Conservation (phyloP, 2,113 vertebrate species). For the Tachuris rubrigastra region DNA sequence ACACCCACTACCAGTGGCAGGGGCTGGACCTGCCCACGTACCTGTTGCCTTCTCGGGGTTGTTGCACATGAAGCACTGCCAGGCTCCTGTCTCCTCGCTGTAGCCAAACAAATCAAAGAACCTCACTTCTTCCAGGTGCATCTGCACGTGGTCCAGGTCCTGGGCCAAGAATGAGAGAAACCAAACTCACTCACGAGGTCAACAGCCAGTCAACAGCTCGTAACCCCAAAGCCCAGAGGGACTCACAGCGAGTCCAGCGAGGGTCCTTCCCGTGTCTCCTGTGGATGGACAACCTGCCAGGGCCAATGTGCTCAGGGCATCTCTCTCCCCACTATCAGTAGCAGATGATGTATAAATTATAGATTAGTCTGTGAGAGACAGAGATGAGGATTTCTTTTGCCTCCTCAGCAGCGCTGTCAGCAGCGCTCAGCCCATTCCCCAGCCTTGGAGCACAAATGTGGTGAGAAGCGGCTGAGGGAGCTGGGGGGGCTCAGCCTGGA, state of each 20-base stretch:
- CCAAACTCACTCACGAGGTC: neutral
- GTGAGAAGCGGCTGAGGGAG: neutral
- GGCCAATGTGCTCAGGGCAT: accelerated
- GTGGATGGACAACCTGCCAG: neutral
- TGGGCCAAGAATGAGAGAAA: slow-evolving; percentile 50
- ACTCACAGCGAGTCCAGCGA: accelerated
- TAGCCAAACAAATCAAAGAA: slow-evolving; percentile 98
- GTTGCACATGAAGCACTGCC: slow-evolving; percentile 99
- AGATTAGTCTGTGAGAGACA: neutral
- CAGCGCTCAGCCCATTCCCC: accelerated
- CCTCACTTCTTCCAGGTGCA: slow-evolving; percentile 91
- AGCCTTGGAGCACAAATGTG: neutral
- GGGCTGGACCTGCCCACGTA: neutral
- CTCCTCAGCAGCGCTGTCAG: neutral
- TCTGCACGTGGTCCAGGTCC: slow-evolving; percentile 89
- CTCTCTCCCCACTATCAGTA: neutral
- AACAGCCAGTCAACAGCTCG: neutral
- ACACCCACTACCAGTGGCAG: neutral
- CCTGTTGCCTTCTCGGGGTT: slow-evolving; percentile 92
- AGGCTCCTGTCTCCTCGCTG: slow-evolving; percentile 84
- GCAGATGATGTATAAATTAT: neutral
- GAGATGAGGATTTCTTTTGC: neutral
- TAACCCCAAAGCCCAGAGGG: neutral
- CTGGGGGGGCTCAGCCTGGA: neutral
- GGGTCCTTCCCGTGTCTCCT: neutral